These are phyloP conservation scores for Brachyhypopomus occidentalis DNA, from an alignment of 2,113 vertebrate genomes.

Conservation along the genomic window DNA sequence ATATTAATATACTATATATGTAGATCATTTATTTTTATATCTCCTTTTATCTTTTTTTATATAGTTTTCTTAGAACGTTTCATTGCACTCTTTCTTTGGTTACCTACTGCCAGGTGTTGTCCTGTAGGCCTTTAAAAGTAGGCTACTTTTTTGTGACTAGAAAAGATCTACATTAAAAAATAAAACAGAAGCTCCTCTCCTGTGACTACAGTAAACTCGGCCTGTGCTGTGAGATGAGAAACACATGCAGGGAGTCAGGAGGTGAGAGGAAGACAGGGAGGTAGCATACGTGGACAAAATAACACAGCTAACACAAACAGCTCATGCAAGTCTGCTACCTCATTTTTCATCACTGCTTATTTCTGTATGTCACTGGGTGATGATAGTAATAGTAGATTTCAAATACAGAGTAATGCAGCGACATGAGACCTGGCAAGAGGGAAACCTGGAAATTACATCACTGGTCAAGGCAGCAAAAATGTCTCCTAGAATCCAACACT, in stretches of 20 bases:
- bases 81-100: slow-evolving; percentile 76
- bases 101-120: slow-evolving; percentile 75
- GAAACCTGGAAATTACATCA: slow-evolving; percentile 13
- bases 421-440: slow-evolving; percentile 21
- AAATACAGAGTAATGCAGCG: slow-evolving; percentile 41
- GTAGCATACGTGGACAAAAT: slow-evolving; percentile 67
- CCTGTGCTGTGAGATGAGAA: slow-evolving; percentile 55
- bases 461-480: neutral
- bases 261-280: slow-evolving; percentile 49
- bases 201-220: slow-evolving; percentile 31
- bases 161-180: neutral
- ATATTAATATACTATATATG: slow-evolving; percentile 37
- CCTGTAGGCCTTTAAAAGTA: slow-evolving; percentile 69
- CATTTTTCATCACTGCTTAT: slow-evolving; percentile 52
- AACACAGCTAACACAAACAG: slow-evolving; percentile 73
- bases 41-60: slow-evolving; percentile 53
- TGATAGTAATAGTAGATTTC: slow-evolving; percentile 43
- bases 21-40: slow-evolving; percentile 9
- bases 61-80: slow-evolving; percentile 60
- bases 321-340: slow-evolving; percentile 72
- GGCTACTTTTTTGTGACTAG: slow-evolving; percentile 22
- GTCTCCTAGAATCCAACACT: neutral
- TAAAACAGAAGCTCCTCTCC: neutral
- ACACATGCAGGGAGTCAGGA: slow-evolving; percentile 67
- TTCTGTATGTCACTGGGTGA: slow-evolving; percentile 48